These are phyloP conservation scores for Podargus strigoides DNA, from an alignment of 2,797 vertebrate genomes.

Conservation along the genomic window DNA sequence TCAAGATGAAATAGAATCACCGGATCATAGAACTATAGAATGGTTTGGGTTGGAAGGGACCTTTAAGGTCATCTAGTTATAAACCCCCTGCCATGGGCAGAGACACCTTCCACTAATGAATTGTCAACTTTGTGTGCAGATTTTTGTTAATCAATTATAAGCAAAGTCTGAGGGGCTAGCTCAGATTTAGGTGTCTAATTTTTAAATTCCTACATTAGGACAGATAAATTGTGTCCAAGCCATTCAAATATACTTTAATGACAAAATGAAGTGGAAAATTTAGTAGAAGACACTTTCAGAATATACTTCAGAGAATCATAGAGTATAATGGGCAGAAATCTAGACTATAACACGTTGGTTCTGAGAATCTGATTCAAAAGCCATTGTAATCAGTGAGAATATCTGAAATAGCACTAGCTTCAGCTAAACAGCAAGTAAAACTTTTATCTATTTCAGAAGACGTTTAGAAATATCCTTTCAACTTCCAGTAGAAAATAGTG, in stretches of 20 bases:
- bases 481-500: neutral
- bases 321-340: neutral
- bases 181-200: neutral
- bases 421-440: neutral
- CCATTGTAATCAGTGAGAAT: neutral
- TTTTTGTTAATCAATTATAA: neutral
- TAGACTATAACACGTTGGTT: neutral
- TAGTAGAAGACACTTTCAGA: neutral
- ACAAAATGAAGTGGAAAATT: neutral
- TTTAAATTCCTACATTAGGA: neutral
- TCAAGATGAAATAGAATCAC: neutral
- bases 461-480: neutral
- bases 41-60: too few species aligned
- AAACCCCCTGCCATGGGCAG: too few species aligned
- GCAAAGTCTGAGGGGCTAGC: neutral
- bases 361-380: neutral
- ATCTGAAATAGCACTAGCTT: neutral
- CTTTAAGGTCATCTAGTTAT: too few species aligned
- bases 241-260: neutral
- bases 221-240: neutral
- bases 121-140: neutral
- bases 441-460: neutral
- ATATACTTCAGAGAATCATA: neutral
- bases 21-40: too few species aligned
- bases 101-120: too few species aligned